phyloP scores from a whole-genome alignment of 2,797 vertebrate species.

The Rhabdomys pumilio region DNA sequence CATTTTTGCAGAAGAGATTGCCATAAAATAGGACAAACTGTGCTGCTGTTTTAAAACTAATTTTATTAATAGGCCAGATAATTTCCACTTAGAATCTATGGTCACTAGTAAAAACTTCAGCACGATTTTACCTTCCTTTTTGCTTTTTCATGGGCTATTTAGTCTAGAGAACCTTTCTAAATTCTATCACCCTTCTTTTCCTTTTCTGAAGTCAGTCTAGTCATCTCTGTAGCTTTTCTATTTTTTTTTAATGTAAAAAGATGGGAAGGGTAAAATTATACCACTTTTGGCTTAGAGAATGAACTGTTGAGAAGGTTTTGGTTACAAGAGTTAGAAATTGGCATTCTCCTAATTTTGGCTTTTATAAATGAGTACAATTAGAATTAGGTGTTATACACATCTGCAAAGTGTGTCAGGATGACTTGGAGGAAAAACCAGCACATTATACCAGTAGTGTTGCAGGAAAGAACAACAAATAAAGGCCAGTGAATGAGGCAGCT shows the following conservation, averaged over 20 bases:
- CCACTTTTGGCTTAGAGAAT: constrained; percentile 69
- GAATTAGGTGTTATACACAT: neutral
- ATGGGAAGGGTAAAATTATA: constrained; percentile 79
- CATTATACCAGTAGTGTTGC: constrained; percentile 66
- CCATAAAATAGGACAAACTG: constrained; percentile 4
- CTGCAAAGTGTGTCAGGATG: constrained; percentile 59
- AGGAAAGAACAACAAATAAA: constrained; percentile 44
- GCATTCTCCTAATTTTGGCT: constrained; percentile 79
- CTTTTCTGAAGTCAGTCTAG: constrained; percentile 81
- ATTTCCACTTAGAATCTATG: constrained; percentile 63
- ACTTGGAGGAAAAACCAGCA: constrained; percentile 67
- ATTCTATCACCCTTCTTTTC: constrained; percentile 69
- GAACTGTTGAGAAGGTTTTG: constrained; percentile 77
- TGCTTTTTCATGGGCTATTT: constrained; percentile 75
- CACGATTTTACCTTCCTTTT: constrained; percentile 60
- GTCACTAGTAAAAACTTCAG: constrained; percentile 81
- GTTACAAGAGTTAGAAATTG: constrained; percentile 73
- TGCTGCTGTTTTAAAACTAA: constrained; percentile 69
- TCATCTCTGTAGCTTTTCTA: constrained; percentile 77
- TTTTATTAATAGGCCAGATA: constrained; percentile 74
- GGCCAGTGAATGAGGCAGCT: accelerated
- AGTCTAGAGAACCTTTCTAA: constrained; percentile 75
- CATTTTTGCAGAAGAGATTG: constrained; percentile 49
- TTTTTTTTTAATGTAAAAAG: constrained; percentile 79
- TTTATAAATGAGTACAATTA: constrained; percentile 85